phyloP scores from a whole-genome alignment of 1,140 invertebrate species.

The Idris sp. region DNA sequence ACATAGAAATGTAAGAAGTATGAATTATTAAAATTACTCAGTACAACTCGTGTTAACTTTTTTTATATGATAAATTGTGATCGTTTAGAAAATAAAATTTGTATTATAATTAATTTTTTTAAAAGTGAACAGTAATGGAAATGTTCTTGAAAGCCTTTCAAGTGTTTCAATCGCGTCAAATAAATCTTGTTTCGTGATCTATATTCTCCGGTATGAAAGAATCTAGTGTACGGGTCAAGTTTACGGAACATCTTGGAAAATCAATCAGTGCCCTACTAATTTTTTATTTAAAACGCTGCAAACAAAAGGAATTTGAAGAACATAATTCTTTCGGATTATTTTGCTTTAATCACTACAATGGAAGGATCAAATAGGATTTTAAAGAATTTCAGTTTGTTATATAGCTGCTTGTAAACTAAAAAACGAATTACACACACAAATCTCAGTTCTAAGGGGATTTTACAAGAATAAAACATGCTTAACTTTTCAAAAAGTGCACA shows the following conservation, averaged over 20 bases:
- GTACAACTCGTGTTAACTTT: too few relatives aligned
- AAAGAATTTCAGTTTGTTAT: constrained; percentile 11
- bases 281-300: background rate
- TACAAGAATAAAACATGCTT: constrained; percentile 40
- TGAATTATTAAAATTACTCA: too few relatives aligned
- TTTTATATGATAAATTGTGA: too few relatives aligned
- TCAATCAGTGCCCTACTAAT: background rate
- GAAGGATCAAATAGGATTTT: constrained; percentile 4
- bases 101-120: background rate
- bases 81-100: background rate
- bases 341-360: constrained; percentile 1
- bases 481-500: constrained; percentile 14
- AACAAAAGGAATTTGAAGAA: background rate
- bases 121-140: constrained; percentile 22
- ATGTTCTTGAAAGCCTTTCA: constrained; percentile 35
- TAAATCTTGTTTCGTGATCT: constrained; percentile 45
- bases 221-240: constrained; percentile 46
- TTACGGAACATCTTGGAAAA: constrained; percentile 21
- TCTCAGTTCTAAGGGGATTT: constrained; percentile 28
- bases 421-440: constrained; percentile 32
- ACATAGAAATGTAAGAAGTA: too few relatives aligned
- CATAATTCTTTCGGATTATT: constrained; percentile 1
- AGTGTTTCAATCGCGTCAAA: constrained; percentile 36
- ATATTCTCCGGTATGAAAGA: constrained; percentile 20
- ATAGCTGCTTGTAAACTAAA: background rate